Evolutionary conservation across 2,888 invertebrate species (phyloP).

Genomic region (Aporophyla lueneburgensis): DNA sequence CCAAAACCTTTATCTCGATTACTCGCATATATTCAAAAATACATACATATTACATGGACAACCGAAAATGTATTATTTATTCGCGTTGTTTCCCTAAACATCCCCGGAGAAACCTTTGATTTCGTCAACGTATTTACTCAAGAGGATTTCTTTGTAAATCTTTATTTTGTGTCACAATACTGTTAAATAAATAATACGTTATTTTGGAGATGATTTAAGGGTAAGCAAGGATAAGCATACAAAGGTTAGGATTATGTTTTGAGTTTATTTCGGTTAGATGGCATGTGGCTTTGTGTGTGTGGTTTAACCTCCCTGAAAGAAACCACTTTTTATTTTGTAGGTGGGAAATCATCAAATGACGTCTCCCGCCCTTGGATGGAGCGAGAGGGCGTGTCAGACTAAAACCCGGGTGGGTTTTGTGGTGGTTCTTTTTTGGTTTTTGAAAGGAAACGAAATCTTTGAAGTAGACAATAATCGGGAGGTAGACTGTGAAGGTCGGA

Average conservation of each 20-base stretch:
- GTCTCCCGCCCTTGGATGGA: too few species aligned
- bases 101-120: slow-evolving; percentile 41
- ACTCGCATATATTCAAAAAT: background rate
- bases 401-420: too few species aligned
- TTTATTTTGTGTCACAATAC: slow-evolving; percentile 28
- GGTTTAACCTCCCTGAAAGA: background rate
- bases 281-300: background rate
- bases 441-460: background rate
- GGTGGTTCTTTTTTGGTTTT: too few species aligned
- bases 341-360: too few species aligned
- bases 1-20: background rate
- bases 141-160: slow-evolving; percentile 34
- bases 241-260: slow-evolving; percentile 15
- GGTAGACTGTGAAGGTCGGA: background rate
- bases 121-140: slow-evolving; percentile 35
- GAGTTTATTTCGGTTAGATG: background rate
- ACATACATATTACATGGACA: slow-evolving; percentile 8
- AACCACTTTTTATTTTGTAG: too few species aligned
- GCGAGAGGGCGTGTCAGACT: too few species aligned
- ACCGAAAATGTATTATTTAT: slow-evolving; percentile 36
- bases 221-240: background rate
- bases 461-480: too few species aligned
- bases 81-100: slow-evolving; percentile 17
- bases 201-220: slow-evolving; percentile 22
- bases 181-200: slow-evolving; percentile 48